A percentile compares a stretch with the other conserved stretches of the same genome.
These are phyloP conservation scores for Petrolisthes manimaculis DNA, from an alignment of 2,888 invertebrate genomes.

Conservation along the genomic window DNA sequence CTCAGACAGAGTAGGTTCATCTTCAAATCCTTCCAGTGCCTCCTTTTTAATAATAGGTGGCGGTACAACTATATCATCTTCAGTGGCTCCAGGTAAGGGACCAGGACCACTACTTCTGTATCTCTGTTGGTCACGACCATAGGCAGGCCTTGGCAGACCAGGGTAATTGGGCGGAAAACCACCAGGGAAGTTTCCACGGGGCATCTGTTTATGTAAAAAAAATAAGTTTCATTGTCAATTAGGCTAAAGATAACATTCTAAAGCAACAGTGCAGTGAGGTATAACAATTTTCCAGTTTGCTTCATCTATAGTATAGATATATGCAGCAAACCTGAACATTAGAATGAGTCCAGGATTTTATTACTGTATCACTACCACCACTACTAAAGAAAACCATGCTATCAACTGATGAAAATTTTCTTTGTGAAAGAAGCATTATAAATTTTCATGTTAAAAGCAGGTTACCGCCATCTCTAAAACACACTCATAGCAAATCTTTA, in stretches of 20 bases:
- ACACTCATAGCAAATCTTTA: too few relatives aligned
- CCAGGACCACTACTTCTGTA: constrained; percentile 44
- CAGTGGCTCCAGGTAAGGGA: constrained; percentile 15
- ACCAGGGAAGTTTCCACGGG: constrained; percentile 47
- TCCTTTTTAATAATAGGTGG: constrained; percentile 92
- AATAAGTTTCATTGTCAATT: background rate
- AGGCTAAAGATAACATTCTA: background rate
- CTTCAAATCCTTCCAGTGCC: constrained; percentile 91
- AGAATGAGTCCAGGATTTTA: too few relatives aligned
- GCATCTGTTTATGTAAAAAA: constrained; percentile 24
- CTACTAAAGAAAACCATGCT: too few relatives aligned
- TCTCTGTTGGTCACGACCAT: constrained; percentile 45
- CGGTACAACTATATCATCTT: constrained; percentile 53
- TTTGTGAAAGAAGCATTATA: too few relatives aligned
- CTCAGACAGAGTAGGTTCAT: constrained; percentile 69
- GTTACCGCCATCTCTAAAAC: too few relatives aligned
- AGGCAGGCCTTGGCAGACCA: constrained; percentile 54
- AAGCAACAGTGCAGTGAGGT: too few relatives aligned
- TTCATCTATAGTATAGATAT: too few relatives aligned
- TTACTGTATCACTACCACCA: too few relatives aligned
- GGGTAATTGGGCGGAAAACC: constrained; percentile 59
- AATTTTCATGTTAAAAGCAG: too few relatives aligned
- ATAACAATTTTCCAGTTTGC: too few relatives aligned
- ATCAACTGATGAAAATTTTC: too few relatives aligned
- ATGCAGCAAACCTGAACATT: too few relatives aligned